These are phyloP conservation scores for Umimayanthus kanabou DNA, from an alignment of 92 coral and sea anemone genomes.

Conservation along the genomic window DNA sequence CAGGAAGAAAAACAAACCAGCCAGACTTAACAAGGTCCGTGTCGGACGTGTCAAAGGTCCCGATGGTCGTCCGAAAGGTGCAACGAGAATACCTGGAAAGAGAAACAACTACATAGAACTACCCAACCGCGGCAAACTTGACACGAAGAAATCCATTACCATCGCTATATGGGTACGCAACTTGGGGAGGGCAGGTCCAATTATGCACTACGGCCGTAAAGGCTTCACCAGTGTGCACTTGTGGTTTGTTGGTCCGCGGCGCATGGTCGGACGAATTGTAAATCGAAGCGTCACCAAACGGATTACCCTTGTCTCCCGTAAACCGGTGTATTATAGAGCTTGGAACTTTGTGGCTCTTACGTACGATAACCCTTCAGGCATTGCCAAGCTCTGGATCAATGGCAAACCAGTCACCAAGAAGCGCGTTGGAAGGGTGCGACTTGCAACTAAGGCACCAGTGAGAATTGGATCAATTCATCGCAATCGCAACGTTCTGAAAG, in stretches of 20 bases:
- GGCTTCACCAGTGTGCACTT: slow-evolving; percentile 61
- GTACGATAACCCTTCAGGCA: slow-evolving; percentile 65
- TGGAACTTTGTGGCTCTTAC: slow-evolving; percentile 78
- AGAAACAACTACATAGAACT: slow-evolving; percentile 75
- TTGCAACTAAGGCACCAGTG: slow-evolving; percentile 66
- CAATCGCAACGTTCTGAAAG: slow-evolving; percentile 62
- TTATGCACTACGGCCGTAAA: slow-evolving; percentile 63
- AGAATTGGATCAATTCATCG: slow-evolving; percentile 70
- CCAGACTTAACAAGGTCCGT: slow-evolving; percentile 45
- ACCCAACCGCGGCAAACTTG: slow-evolving; percentile 68
- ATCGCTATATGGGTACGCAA: slow-evolving; percentile 68
- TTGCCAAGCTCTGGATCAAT: slow-evolving; percentile 74
- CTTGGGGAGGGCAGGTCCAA: slow-evolving; percentile 63
- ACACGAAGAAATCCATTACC: slow-evolving; percentile 64
- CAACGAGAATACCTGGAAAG: slow-evolving; percentile 59
- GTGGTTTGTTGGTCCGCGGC: slow-evolving; percentile 61
- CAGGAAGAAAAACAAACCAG: slow-evolving; percentile 64
- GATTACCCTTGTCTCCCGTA: slow-evolving; percentile 45
- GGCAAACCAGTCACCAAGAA: slow-evolving; percentile 52
- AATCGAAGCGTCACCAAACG: slow-evolving; percentile 49
- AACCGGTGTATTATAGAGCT: slow-evolving; percentile 45
- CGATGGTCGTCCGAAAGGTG: slow-evolving; percentile 64
- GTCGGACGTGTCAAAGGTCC: slow-evolving; percentile 63
- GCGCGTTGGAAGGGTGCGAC: slow-evolving; percentile 55
- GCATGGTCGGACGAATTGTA: slow-evolving; percentile 63